Evolutionary conservation across 2,888 invertebrate species (phyloP).

Genomic region (Cynaeus angustus): DNA sequence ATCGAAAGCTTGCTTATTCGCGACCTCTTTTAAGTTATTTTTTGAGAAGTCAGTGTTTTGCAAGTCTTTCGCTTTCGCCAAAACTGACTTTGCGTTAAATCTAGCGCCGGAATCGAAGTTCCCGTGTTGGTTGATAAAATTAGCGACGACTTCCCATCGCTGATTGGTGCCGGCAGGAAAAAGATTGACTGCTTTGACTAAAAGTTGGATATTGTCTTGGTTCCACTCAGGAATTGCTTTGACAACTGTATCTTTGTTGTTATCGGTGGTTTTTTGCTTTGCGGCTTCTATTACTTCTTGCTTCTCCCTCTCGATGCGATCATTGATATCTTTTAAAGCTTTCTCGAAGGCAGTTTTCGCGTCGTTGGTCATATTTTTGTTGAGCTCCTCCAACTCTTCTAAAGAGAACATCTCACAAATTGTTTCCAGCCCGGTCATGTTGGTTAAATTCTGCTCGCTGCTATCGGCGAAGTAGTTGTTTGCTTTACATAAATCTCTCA

Average conservation of each 20-base stretch:
- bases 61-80: conserved; percentile 95
- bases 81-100: conserved; percentile 92
- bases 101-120: conserved; percentile 75
- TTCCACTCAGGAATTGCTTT: conserved; percentile 81
- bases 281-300: conserved; percentile 75
- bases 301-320: conserved; percentile 85
- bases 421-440: conserved; percentile 95
- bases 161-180: conserved; percentile 98
- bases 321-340: conserved; percentile 82
- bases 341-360: conserved; percentile 80
- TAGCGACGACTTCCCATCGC: conserved; percentile 89
- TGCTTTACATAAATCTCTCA: conserved; percentile 86
- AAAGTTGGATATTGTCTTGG: conserved; percentile 87
- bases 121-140: conserved; percentile 94
- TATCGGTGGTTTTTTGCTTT: conserved; percentile 70
- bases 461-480: conserved; percentile 86
- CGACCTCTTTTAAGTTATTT: conserved; percentile 88
- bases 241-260: conserved; percentile 69
- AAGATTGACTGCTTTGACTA: conserved; percentile 97
- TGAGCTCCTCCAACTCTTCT: conserved; percentile 83
- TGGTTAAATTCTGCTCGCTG: conserved; percentile 82
- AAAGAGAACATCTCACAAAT: conserved; percentile 88
- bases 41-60: conserved; percentile 92
- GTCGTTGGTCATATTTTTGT: conserved; percentile 79
- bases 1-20: conserved; percentile 93